These are phyloP conservation scores for Oxytorus armatus DNA, from an alignment of 2,888 invertebrate species.

Conservation along the genomic window DNA sequence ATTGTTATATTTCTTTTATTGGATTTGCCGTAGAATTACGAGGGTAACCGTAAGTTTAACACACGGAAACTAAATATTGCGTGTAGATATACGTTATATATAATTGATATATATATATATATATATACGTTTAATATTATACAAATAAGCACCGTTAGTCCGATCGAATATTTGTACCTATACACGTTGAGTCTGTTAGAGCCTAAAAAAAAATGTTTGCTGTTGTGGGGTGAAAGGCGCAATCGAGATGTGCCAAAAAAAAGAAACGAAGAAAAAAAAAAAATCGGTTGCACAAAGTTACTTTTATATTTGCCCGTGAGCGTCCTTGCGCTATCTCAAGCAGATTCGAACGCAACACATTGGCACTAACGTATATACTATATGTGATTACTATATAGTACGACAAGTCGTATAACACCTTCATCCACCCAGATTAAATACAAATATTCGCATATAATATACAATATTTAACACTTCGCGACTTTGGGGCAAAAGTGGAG, in stretches of 20 bases:
- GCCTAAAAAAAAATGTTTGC: conserved; percentile 38
- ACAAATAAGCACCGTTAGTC: conserved; percentile 68
- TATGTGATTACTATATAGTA: no score
- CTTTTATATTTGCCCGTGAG: conserved; percentile 59
- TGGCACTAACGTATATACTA: no score
- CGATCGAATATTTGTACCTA: conserved; percentile 77
- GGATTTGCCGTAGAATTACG: conserved; percentile 53
- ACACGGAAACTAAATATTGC: conserved; percentile 75
- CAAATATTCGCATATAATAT: conserved; percentile 7
- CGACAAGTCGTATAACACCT: background rate
- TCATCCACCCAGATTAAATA: conserved; percentile 2
- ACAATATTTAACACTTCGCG: conserved; percentile 33
- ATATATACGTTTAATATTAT: conserved; percentile 62
- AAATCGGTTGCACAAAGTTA: conserved; percentile 52
- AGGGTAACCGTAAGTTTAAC: conserved; percentile 67
- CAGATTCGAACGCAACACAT: no score
- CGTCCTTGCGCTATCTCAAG: conserved; percentile 19
- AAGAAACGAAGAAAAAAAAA: conserved; percentile 72
- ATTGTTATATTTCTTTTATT: conserved; percentile 61
- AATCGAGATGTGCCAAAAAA: conserved; percentile 77
- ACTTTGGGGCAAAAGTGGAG: conserved; percentile 54
- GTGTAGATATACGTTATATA: conserved; percentile 69
- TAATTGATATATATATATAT: conserved; percentile 56
- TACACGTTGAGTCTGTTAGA: conserved; percentile 72
- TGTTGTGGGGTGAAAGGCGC: no score